Base-by-base conservation (phyloP, 2,113 vertebrate species). In the Corythoichthys intestinalis region DNA sequence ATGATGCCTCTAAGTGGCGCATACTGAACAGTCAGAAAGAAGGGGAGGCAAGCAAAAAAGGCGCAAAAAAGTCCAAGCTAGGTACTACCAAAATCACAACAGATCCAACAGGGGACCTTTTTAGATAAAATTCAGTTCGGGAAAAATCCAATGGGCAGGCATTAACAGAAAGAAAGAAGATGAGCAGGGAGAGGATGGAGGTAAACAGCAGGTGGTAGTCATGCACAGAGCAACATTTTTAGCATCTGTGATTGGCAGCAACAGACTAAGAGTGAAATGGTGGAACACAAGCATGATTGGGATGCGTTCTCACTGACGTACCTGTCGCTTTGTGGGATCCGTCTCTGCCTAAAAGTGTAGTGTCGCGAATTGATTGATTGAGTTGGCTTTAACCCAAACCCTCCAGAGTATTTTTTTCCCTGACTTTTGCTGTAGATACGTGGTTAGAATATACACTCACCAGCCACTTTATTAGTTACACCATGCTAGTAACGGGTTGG, bases 1-100 rank as follows among this genome's bases (percentile, higher is more conserved):
- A 98, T 99, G 95, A 99, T 98, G 95, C 95, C 96, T 97, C 96
- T 94, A 95, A 92, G 93, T 96, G 91, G 93, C 89, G 94, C 94
- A 94, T 94, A 95, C 93, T 93, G 94, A 96, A 93, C 92, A 93
- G 93, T 85, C 71, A 71, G 71, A 58, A 77, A 70, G 2, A 59
- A 73, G 72, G 14, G 1, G 57, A 72, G 67, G 66, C 47, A 69
- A 57, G 64, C 35, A 38, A 61, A 71, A 72, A 67, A 54, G 53
- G 66, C 54, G 41, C 17, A 85, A 58, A 34, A 56, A 37, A 58
- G 56, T 58, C 48, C 75, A 48, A 58, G 57, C 56, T 4, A n/a
- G 48, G 4, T 38, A 15, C 6, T 8, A 34, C 44, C 65, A 48
- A 75, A 54, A 88, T 78, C 75, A 76, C 39, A 71, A 69, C 67